Evolutionary conservation across 2,797 vertebrate species (phyloP).

Genomic region (Pseudochirops cupreus): DNA sequence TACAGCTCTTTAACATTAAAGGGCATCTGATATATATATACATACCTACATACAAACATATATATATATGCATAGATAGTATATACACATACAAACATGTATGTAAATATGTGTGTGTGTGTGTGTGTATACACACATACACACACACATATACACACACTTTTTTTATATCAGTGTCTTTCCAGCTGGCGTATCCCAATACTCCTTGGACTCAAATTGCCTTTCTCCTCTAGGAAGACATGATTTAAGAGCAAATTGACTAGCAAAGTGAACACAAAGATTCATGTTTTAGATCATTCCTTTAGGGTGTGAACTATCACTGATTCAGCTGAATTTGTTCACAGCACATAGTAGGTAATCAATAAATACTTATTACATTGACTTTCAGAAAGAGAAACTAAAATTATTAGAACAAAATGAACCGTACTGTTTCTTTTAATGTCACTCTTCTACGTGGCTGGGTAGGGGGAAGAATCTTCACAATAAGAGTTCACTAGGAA

Average conservation of each 20-base stretch:
- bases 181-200: slow-evolving; percentile 7
- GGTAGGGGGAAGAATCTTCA: not conserved
- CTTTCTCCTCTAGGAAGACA: slow-evolving; percentile 25
- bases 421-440: not conserved
- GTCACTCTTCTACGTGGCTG: not conserved
- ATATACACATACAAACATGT: not conserved
- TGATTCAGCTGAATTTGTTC: not conserved
- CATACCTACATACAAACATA: not conserved
- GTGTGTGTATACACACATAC: no score
- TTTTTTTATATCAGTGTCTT: slow-evolving; percentile 30
- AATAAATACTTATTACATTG: not conserved
- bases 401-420: not conserved
- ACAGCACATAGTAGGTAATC: not conserved
- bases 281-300: slow-evolving; percentile 40
- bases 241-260: slow-evolving; percentile 30
- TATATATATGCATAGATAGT: not conserved
- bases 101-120: not conserved
- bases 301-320: slow-evolving; percentile 48
- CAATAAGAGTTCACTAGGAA: not conserved
- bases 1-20: slow-evolving; percentile 66
- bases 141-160: not conserved
- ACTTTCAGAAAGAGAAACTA: not conserved
- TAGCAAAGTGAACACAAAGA: slow-evolving; percentile 42
- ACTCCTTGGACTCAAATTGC: not conserved
- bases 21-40: slow-evolving; percentile 35